These are phyloP conservation scores for Biston betularia DNA, from an alignment of 2,888 invertebrate species.

Conservation along the genomic window DNA sequence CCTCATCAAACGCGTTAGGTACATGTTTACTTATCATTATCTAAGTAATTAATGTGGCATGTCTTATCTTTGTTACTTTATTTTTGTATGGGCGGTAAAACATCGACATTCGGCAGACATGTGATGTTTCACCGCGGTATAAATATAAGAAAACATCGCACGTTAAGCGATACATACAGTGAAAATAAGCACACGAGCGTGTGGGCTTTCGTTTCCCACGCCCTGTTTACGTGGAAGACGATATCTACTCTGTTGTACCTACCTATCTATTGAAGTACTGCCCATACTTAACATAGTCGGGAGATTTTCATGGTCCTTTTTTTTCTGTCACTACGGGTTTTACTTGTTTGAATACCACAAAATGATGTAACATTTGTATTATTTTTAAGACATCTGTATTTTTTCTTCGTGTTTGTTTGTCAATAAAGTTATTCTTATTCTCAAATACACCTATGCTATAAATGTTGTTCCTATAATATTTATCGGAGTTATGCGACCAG, in stretches of 20 bases:
- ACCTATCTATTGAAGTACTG: background rate
- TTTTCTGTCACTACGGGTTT: too few species aligned
- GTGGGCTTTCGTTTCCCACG: conserved; percentile 15
- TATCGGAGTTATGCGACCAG: too few species aligned
- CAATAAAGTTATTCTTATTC: too few species aligned
- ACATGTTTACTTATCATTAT: conserved; percentile 26
- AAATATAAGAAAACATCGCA: background rate
- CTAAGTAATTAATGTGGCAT: conserved; percentile 24
- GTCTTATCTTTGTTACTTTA: conserved; percentile 20
- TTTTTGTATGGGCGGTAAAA: conserved; percentile 5
- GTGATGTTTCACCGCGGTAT: background rate
- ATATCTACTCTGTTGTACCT: background rate
- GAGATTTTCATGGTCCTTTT: background rate
- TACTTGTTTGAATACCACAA: too few species aligned
- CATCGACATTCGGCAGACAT: conserved; percentile 4
- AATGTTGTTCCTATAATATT: too few species aligned
- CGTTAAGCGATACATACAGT: background rate
- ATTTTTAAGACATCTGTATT: too few species aligned
- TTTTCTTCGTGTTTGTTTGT: too few species aligned
- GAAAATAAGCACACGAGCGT: conserved; percentile 2
- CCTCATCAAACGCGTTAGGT: conserved; percentile 8
- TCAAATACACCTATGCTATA: too few species aligned
- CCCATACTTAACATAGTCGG: too few species aligned
- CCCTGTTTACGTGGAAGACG: conserved; percentile 11
- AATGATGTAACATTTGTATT: too few species aligned